Base-by-base conservation (phyloP, 64 coral and sea anemone species). In the Montipora sp. region DNA sequence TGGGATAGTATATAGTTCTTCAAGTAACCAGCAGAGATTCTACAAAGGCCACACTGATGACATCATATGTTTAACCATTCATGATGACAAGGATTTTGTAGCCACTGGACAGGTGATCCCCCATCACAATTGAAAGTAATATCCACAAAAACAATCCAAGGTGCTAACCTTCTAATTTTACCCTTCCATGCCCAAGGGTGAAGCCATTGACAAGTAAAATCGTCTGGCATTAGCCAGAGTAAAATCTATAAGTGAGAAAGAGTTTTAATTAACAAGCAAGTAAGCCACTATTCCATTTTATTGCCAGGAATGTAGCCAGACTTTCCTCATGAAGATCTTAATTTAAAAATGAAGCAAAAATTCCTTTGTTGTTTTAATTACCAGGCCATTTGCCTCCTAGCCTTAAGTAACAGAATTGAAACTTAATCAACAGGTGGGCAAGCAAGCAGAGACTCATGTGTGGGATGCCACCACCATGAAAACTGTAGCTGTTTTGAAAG, bases 31-130 rank as follows among this genome's bases (percentile, higher is more conserved):
- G 59, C 97, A 99, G 73, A 90, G 94, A 7, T 99, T 99, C 71
- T 99, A 99, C 89, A 96, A 92, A 59, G 94, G 94, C 18, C 97
- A 99, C 69, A 96, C 79, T 70, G 97, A 99, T 87, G 97, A 99
- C 67, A 92, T 99, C 48, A 84, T 99, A 2, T 99, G 97, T 80
- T 80, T 99, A 1, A 99, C 97, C 22, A 95, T 99, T 75, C 97
- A 99, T 81, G 97, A 99, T 71, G 78, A 89, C 89, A 94, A 96
- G 53, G 97, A 99, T 77, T 86, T 91, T 89, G 97, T 99, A 76
- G 97, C 97, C 55, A 99, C 97, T 60, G 97, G 97, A 48, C 97
- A 99, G 97, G 97, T 98, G 71, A 4, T 6, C 53, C 53, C 8
- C 24, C 72, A 23, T 75, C 3, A 75, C 20, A 6, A 57, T 11